A percentile compares a stretch with the other conserved stretches of the same genome.
Evolutionary conservation across 2,797 vertebrate species (phyloP).

Genomic region (Scyliorhinus canicula): DNA sequence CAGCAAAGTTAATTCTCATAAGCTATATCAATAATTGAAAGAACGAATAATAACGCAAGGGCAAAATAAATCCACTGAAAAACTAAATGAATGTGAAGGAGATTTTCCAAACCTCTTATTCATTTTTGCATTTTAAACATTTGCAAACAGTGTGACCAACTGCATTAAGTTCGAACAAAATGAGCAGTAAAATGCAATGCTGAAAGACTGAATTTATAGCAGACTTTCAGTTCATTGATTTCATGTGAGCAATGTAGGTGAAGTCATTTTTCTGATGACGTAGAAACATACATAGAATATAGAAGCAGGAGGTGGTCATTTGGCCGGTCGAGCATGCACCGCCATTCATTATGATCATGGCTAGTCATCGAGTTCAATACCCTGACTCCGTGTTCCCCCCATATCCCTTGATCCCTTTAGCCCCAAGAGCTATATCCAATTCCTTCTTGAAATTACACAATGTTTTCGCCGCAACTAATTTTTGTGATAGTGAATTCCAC

Average conservation of each 20-base stretch:
- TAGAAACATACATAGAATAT: too few species aligned
- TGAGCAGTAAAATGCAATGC: not conserved
- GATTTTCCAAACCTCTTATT: not conserved
- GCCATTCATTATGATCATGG: too few species aligned
- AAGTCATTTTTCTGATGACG: too few species aligned
- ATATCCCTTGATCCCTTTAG: too few species aligned
- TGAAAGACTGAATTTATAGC: not conserved
- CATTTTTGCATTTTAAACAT: not conserved
- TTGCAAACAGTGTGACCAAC: not conserved
- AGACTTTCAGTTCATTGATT: not conserved
- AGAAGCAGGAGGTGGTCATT: too few species aligned
- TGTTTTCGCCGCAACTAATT: too few species aligned
- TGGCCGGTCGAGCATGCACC: too few species aligned
- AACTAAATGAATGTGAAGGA: not conserved
- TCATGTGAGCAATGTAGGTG: not conserved
- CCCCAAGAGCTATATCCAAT: too few species aligned
- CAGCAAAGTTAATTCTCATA: not conserved
- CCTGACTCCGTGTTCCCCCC: too few species aligned
- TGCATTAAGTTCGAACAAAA: not conserved
- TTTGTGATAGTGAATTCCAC: too few species aligned
- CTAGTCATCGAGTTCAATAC: too few species aligned
- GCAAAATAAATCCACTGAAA: constrained; percentile 20
- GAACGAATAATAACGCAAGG: not conserved
- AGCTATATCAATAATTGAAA: constrained; percentile 23
- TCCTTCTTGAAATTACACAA: too few species aligned